Evolutionary conservation across 1,140 invertebrate species (phyloP).

Genomic region (Linepithema humile): DNA sequence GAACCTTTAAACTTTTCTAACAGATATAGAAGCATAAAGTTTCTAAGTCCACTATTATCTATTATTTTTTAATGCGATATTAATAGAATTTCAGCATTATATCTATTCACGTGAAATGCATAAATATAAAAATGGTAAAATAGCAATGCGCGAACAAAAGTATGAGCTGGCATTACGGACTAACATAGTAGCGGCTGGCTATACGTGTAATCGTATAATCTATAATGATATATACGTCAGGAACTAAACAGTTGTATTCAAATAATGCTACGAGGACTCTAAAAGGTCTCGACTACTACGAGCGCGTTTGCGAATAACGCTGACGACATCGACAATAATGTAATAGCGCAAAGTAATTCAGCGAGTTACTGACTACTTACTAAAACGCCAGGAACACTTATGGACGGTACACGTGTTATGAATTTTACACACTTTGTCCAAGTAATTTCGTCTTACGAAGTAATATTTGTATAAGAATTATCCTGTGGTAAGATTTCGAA

Average conservation of each 20-base stretch:
- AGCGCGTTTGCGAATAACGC: slow-evolving; percentile 65
- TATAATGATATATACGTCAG: slow-evolving; percentile 10
- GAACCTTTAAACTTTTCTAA: not conserved
- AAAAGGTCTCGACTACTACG: slow-evolving; percentile 58
- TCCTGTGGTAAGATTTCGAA: not conserved
- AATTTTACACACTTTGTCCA: slow-evolving; percentile 63
- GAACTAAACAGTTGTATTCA: slow-evolving; percentile 33
- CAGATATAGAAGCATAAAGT: not conserved
- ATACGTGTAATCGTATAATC: no score
- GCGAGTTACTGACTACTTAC: slow-evolving; percentile 74
- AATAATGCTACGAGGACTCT: slow-evolving; percentile 55
- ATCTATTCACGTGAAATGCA: not conserved
- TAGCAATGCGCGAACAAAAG: not conserved
- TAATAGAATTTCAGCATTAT: not conserved
- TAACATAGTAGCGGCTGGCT: not conserved
- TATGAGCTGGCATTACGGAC: not conserved
- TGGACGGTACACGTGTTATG: no score
- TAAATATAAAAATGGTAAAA: not conserved
- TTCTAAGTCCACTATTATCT: not conserved
- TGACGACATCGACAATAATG: slow-evolving; percentile 74
- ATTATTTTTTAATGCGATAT: not conserved
- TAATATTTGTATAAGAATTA: not conserved
- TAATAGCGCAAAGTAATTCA: slow-evolving; percentile 75
- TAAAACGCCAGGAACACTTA: slow-evolving; percentile 69
- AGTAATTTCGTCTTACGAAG: not conserved